Evolutionary conservation across 2,888 invertebrate genomes (phyloP).

Genomic region (Lithophane ornitopus): DNA sequence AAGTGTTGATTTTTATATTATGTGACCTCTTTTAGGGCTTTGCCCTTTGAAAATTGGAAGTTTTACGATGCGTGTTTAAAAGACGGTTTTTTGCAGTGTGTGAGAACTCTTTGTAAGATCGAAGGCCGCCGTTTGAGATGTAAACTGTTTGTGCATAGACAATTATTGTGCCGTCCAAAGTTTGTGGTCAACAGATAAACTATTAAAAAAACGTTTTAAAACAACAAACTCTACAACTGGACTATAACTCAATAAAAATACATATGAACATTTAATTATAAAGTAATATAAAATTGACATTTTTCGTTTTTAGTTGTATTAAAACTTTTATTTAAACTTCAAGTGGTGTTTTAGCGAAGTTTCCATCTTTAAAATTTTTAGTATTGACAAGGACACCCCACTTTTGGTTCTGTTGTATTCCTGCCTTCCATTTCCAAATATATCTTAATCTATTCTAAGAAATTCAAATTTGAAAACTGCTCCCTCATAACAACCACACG

Average conservation of each 20-base stretch:
- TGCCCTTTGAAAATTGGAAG: slow-evolving; percentile 56
- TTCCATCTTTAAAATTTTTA: slow-evolving; percentile 60
- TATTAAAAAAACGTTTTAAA: slow-evolving; percentile 14
- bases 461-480: slow-evolving; percentile 35
- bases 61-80: slow-evolving; percentile 48
- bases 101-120: slow-evolving; percentile 60
- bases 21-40: slow-evolving; percentile 53
- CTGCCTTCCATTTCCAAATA: not conserved
- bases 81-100: slow-evolving; percentile 60
- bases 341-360: slow-evolving; percentile 44
- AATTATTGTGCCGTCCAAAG: slow-evolving; percentile 71
- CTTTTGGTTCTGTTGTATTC: slow-evolving; percentile 40
- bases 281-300: slow-evolving; percentile 35
- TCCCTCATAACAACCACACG: slow-evolving; percentile 12
- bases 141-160: slow-evolving; percentile 64
- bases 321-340: slow-evolving; percentile 38
- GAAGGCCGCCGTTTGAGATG: slow-evolving; percentile 66
- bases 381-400: slow-evolving; percentile 47
- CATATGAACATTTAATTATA: slow-evolving; percentile 14
- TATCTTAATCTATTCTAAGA: slow-evolving; percentile 31
- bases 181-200: slow-evolving; percentile 59
- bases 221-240: slow-evolving; percentile 35
- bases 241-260: slow-evolving; percentile 23
- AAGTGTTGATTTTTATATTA: slow-evolving; percentile 36
- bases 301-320: slow-evolving; percentile 18